phyloP scores from a whole-genome alignment of 1,140 invertebrate species.

The Calliopsis andreniformis region DNA sequence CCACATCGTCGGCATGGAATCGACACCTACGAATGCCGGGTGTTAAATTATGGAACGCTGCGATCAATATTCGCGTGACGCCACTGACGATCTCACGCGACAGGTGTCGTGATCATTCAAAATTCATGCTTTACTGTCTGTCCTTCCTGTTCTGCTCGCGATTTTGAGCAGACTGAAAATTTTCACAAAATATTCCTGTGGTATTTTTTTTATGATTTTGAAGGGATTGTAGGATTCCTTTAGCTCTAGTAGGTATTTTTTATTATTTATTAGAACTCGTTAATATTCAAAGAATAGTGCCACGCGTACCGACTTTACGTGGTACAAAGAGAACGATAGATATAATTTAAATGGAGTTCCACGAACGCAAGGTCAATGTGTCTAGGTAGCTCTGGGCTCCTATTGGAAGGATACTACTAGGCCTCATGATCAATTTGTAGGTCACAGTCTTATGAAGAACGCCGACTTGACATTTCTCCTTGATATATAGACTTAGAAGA shows the following conservation, averaged over 20 bases:
- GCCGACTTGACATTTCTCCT: neutral
- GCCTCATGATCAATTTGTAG: slow-evolving; percentile 11
- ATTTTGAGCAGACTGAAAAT: neutral
- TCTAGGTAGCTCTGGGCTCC: slow-evolving; percentile 9
- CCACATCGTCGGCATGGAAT: slow-evolving; percentile 1
- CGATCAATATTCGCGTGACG: slow-evolving; percentile 29
- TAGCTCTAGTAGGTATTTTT: too few species aligned
- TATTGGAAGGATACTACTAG: slow-evolving; percentile 25
- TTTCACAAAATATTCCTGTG: neutral
- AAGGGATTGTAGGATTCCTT: too few species aligned
- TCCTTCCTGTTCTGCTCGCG: neutral
- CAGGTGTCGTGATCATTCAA: neutral
- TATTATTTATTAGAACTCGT: too few species aligned
- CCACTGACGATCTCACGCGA: neutral
- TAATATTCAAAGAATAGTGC: too few species aligned
- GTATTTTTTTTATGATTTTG: too few species aligned
- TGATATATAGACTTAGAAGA: slow-evolving; percentile 1
- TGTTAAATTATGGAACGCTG: slow-evolving; percentile 3
- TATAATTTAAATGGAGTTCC: neutral
- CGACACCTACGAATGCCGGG: neutral
- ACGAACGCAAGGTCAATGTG: neutral
- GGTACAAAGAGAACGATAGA: neutral
- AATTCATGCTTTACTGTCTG: neutral
- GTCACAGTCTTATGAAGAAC: neutral
- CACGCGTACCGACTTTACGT: too few species aligned